Percentiles rank a stretch among this genome's conserved stretches.
Evolutionary conservation across 2,888 invertebrate genomes (phyloP).

Genomic region (Monochamus alternatus): DNA sequence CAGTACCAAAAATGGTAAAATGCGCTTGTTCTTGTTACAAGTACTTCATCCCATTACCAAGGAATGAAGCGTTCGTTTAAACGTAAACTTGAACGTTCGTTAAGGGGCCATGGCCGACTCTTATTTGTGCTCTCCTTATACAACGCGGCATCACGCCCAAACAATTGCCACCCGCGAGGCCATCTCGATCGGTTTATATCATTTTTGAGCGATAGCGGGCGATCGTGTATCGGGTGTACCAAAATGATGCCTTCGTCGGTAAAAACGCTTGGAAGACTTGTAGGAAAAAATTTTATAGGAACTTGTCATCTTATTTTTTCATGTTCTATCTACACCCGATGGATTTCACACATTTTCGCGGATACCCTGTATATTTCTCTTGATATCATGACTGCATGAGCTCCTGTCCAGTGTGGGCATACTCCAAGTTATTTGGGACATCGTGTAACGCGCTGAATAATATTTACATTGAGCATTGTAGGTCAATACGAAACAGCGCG

Average conservation of each 20-base stretch:
- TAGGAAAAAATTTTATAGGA: no score
- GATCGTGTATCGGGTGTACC: not conserved
- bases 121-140: constrained; percentile 13
- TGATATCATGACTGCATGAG: no score
- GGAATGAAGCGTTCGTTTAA: not conserved
- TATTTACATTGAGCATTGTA: constrained; percentile 3
- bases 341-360: no score
- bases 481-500: not conserved
- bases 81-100: constrained; percentile 8
- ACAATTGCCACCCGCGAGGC: constrained; percentile 3
- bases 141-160: not conserved
- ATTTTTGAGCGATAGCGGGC: not conserved
- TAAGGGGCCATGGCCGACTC: not conserved
- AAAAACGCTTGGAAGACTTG: no score
- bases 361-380: no score
- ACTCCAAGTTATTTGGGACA: not conserved
- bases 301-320: no score
- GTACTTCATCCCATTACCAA: not conserved
- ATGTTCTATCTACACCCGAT: no score
- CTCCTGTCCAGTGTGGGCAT: not conserved
- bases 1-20: not conserved
- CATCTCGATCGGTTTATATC: not conserved
- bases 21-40: not conserved
- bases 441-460: not conserved
- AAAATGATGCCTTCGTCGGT: not conserved